Evolutionary conservation across 2,113 vertebrate genomes (phyloP), one percentile per base, ranked within the genome.

Genomic region (Carettochelys insculpta): DNA sequence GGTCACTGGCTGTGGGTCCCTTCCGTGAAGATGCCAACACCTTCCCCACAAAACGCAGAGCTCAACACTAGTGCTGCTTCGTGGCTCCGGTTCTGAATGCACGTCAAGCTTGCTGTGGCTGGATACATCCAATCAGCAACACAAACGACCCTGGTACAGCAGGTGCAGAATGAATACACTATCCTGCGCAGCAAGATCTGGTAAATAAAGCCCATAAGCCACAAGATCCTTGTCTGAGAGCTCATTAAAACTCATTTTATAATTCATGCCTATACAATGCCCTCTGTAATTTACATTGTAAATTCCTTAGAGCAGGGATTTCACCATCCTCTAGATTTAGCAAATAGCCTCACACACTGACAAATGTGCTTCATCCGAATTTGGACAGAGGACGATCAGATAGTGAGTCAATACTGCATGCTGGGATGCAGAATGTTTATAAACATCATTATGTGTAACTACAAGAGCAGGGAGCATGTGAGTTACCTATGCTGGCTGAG

Each of bases 101-200:
- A 5, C 38, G 0, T 0, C 38, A 45, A 22, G 8, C 47, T 82
- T 31, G 41, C 80, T 82, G 87, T 47, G 22, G 80, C 68, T 50
- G 27, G n/a, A 51, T 41, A 41, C n/a, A 48, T 0, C 1, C 87
- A 47, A 16, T 61, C 1, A 0, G 50, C 24, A 27, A 78, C 0
- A 0, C 50, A 68, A 82, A 89, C 22, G 17, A 8, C 7, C 13
- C 24, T 34, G 22, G 41, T 38, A 41, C 41, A 25, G 34, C 31
- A 65, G 68, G 50, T 1, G 2, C 56, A 83, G 56, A 48, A 1
- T 0, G 17, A 77, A 50, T 17, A 65, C 24, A 31, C 0, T 3
- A n/a, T 48, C 41, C n/a, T 41, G 52, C 1, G 11, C 50, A 79
- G 58, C 25, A 53, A 65, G 17, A 54, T 34, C 17, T 48, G 13